These are phyloP conservation scores for Allolobophora icterica DNA, from an alignment of 2,888 invertebrate species.

Conservation along the genomic window DNA sequence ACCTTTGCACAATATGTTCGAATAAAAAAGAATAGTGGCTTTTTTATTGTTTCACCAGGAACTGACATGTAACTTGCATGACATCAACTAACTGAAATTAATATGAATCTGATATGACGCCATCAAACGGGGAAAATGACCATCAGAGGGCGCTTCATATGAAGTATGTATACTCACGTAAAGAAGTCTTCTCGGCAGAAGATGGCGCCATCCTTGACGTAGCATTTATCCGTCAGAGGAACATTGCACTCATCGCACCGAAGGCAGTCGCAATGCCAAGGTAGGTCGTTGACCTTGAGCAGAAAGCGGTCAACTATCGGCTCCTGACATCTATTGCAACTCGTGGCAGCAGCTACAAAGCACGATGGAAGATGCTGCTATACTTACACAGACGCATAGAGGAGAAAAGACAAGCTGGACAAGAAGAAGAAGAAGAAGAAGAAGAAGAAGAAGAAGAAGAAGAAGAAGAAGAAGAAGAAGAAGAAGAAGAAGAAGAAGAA, in stretches of 20 bases:
- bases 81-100: too few relatives aligned
- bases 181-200: slow-evolving; percentile 14
- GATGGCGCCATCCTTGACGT: neutral
- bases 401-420: too few relatives aligned
- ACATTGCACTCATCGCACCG: slow-evolving; percentile 20
- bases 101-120: too few relatives aligned
- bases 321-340: neutral
- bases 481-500: too few relatives aligned
- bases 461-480: too few relatives aligned
- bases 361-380: neutral
- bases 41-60: too few relatives aligned
- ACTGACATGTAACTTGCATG: too few relatives aligned
- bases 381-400: too few relatives aligned
- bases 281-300: slow-evolving; percentile 20
- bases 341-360: neutral
- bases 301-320: neutral
- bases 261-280: slow-evolving; percentile 19
- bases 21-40: too few relatives aligned
- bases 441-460: too few relatives aligned
- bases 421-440: too few relatives aligned
- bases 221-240: neutral
- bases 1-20: too few relatives aligned
- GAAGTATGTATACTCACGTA: neutral
- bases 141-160: neutral
- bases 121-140: neutral